phyloP scores from a whole-genome alignment of 2,113 vertebrate genomes.

The Dasyornis broadbenti region DNA sequence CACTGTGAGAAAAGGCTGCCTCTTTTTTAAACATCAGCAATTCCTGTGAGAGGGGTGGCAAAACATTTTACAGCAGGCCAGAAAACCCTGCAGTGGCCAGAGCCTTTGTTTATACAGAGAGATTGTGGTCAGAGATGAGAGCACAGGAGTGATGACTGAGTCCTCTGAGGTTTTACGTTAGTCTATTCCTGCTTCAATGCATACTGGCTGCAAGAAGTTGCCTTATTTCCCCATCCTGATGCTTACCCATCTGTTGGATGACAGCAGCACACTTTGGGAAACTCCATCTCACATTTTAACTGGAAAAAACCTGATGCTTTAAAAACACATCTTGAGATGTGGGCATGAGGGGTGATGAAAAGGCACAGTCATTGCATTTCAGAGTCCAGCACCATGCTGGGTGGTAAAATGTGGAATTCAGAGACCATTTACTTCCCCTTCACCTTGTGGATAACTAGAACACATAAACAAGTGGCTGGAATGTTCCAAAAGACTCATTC shows the following conservation, averaged over 20 bases:
- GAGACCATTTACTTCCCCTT: not conserved
- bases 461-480: not conserved
- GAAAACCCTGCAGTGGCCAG: not conserved
- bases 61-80: not conserved
- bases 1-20: constrained; percentile 13
- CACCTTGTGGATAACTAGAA: not conserved
- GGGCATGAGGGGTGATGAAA: not conserved
- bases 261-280: not conserved
- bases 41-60: not conserved
- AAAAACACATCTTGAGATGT: not conserved
- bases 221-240: not conserved
- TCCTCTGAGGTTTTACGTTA: not conserved
- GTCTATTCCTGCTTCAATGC: not conserved
- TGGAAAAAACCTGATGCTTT: not conserved
- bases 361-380: not conserved
- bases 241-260: not conserved
- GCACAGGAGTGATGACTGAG: not conserved
- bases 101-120: constrained; percentile 15
- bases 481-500: not conserved
- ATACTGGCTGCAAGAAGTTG: not conserved
- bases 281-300: not conserved
- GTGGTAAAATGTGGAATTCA: not conserved
- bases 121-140: not conserved
- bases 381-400: not conserved
- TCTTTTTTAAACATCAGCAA: not conserved